phyloP scores from a whole-genome alignment of 2,888 invertebrate genomes.

The Cynaeus angustus region DNA sequence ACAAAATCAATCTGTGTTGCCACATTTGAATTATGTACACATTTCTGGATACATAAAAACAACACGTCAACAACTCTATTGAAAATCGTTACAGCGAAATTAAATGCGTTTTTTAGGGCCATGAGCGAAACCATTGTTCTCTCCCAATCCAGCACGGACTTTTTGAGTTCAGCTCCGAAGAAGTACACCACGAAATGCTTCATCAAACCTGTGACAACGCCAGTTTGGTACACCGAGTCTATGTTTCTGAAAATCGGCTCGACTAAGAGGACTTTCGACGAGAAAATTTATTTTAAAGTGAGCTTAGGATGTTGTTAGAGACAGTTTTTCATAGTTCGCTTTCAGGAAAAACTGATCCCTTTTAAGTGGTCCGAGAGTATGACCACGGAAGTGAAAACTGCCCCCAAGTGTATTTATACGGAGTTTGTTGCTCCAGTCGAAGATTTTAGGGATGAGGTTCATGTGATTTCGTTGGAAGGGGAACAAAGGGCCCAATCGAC shows the following conservation, averaged over 20 bases:
- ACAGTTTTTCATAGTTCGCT: slow-evolving; percentile 24
- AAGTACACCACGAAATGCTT: slow-evolving; percentile 54
- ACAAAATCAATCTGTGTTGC: no score
- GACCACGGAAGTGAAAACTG: slow-evolving; percentile 57
- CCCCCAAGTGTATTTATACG: slow-evolving; percentile 46
- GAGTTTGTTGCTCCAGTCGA: slow-evolving; percentile 51
- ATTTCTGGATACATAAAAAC: no score
- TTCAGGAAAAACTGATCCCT: slow-evolving; percentile 57
- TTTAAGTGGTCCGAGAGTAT: slow-evolving; percentile 59
- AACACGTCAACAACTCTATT: not conserved
- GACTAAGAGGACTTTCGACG: slow-evolving; percentile 55
- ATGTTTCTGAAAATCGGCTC: slow-evolving; percentile 59
- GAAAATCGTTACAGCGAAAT: not conserved
- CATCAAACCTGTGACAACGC: slow-evolving; percentile 17
- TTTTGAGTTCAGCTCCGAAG: slow-evolving; percentile 59
- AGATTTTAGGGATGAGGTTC: slow-evolving; percentile 50
- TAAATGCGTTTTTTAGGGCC: slow-evolving; percentile 41
- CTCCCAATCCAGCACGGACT: slow-evolving; percentile 56
- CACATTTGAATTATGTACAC: no score
- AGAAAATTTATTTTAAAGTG: slow-evolving; percentile 61
- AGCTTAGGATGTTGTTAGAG: not conserved
- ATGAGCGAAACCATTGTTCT: slow-evolving; percentile 50
- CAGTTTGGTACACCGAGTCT: slow-evolving; percentile 67
- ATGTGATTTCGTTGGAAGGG: slow-evolving; percentile 63
- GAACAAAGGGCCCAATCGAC: slow-evolving; percentile 56